These are phyloP conservation scores for Esox masquinongy DNA, from an alignment of 2,797 vertebrate genomes.

Conservation along the genomic window DNA sequence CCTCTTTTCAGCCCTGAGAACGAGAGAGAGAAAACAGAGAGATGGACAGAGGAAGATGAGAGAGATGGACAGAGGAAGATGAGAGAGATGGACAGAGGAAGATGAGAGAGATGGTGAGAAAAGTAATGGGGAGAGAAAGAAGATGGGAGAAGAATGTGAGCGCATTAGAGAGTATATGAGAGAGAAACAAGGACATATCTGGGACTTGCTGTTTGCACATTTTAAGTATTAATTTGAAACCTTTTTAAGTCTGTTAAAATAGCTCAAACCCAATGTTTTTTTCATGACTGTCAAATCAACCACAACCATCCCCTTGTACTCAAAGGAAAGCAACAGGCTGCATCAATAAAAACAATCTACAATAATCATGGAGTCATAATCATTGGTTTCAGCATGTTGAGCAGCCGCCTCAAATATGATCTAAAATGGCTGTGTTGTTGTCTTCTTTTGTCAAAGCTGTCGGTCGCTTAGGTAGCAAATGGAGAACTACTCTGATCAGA, in stretches of 20 bases:
- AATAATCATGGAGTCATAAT: neutral
- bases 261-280: neutral
- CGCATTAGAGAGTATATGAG: neutral
- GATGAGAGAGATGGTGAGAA: neutral
- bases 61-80: neutral
- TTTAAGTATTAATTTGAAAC: neutral
- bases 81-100: neutral
- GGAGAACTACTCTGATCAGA: slow-evolving; percentile 17
- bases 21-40: slow-evolving; percentile 23
- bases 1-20: slow-evolving; percentile 86
- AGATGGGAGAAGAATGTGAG: neutral
- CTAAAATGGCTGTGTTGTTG: neutral
- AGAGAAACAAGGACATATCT: neutral
- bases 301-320: neutral
- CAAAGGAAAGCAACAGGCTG: neutral
- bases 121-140: neutral
- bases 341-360: neutral
- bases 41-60: neutral
- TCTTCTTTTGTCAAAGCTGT: slow-evolving; percentile 5
- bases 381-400: neutral
- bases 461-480: slow-evolving; percentile 27
- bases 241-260: neutral
- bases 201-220: neutral
- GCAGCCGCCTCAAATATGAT: neutral
- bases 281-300: neutral